Evolutionary conservation across 1,140 invertebrate genomes (phyloP).

Genomic region (Zaprionus davidi): DNA sequence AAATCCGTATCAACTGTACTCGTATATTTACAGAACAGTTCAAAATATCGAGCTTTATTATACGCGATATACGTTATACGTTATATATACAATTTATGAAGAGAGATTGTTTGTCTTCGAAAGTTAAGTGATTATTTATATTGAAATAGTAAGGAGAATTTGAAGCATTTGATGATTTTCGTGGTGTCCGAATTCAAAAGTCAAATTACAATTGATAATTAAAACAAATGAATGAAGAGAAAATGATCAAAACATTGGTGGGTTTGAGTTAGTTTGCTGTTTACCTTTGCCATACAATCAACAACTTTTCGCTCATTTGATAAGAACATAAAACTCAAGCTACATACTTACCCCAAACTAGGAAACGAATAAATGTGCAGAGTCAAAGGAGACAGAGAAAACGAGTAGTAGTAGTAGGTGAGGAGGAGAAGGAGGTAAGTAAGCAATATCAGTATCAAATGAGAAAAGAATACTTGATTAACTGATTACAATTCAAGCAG

Average conservation of each 20-base stretch:
- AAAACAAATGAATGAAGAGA: conserved; percentile 27
- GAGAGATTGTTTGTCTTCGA: neutral
- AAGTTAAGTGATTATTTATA: conserved; percentile 31
- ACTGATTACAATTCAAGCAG: conserved; percentile 32
- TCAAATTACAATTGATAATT: conserved; percentile 14
- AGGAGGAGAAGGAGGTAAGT: conserved; percentile 6
- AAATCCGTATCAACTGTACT: conserved; percentile 1
- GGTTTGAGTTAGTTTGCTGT: conserved; percentile 44
- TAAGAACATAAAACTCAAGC: conserved; percentile 42
- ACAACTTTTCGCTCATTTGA: conserved; percentile 31
- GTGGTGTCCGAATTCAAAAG: conserved; percentile 53
- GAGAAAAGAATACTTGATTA: conserved; percentile 23
- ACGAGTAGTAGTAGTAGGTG: conserved; percentile 9
- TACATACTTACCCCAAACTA: conserved; percentile 66
- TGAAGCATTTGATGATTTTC: conserved; percentile 80
- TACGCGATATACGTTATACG: neutral
- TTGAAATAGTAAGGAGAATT: conserved; percentile 30
- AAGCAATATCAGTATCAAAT: conserved; percentile 19
- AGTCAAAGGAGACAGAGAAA: conserved; percentile 14
- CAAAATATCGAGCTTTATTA: neutral
- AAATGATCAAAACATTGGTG: conserved; percentile 55
- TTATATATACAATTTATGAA: neutral
- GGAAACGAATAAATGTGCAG: conserved; percentile 45
- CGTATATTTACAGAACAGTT: conserved; percentile 15
- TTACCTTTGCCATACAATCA: conserved; percentile 44